Evolutionary conservation across 2,888 invertebrate genomes (phyloP).

Genomic region (Pediacus dermestoides): DNA sequence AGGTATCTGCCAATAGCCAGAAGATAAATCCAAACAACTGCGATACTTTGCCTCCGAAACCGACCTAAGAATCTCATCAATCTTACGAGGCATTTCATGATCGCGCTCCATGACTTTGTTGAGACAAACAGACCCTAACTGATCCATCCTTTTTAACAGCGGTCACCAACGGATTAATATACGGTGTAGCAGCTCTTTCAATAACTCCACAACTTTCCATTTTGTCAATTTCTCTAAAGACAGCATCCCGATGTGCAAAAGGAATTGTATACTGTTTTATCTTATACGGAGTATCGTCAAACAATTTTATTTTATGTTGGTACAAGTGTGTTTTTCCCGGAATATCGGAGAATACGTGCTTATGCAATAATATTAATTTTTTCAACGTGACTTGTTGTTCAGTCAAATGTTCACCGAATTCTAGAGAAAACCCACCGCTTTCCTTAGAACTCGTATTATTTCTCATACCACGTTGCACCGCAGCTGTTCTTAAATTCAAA

Average conservation of each 20-base stretch:
- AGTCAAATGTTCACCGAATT: too few species aligned
- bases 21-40: neutral
- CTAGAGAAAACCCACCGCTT: too few species aligned
- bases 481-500: conserved; percentile 5
- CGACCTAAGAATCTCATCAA: neutral
- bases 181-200: neutral
- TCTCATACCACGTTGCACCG: neutral
- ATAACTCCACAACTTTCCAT: conserved; percentile 21
- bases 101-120: neutral
- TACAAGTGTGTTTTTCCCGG: conserved; percentile 16
- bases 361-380: neutral
- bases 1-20: neutral
- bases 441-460: neutral
- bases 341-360: conserved; percentile 10
- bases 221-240: conserved; percentile 2
- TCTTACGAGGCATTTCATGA: neutral
- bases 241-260: conserved; percentile 10
- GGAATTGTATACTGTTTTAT: conserved; percentile 1
- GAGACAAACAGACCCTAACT: neutral
- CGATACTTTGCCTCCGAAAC: neutral
- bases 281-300: conserved; percentile 17
- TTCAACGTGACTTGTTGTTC: neutral
- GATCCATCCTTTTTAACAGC: neutral
- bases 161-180: neutral
- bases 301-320: conserved; percentile 23